Percentiles rank a stretch among this genome's conserved stretches.
Evolutionary conservation across 2,113 vertebrate genomes (phyloP).

Genomic region (Aleadryas rufinucha): DNA sequence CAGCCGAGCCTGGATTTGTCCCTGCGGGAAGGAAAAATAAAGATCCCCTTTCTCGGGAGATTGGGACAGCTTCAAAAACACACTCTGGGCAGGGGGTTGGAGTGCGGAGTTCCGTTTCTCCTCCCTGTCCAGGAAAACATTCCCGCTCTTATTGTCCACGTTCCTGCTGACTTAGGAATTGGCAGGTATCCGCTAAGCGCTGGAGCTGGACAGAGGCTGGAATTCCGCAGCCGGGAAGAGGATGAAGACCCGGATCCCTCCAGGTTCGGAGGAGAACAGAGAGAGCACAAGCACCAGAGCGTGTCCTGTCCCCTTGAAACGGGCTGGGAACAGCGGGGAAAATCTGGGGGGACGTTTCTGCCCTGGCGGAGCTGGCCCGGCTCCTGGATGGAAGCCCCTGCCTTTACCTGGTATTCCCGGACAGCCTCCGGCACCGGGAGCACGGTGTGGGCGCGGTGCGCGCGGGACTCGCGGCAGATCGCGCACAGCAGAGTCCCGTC

Average conservation of each 20-base stretch:
- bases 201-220: background rate
- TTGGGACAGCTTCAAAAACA: rapidly evolving
- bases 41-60: rapidly evolving
- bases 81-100: rapidly evolving
- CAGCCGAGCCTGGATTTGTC: background rate
- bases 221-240: background rate
- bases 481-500: constrained; percentile 20
- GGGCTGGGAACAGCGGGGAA: rapidly evolving
- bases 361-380: background rate
- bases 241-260: no score
- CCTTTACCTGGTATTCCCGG: background rate
- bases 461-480: constrained; percentile 36
- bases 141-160: rapidly evolving
- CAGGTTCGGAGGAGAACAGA: background rate
- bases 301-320: rapidly evolving
- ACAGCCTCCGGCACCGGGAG: background rate
- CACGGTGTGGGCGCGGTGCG: background rate
- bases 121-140: background rate
- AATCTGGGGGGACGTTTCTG: rapidly evolving
- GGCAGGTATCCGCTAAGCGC: rapidly evolving
- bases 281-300: background rate
- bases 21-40: background rate
- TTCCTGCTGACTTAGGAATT: background rate
- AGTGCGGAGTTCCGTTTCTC: rapidly evolving
- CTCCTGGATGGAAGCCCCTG: rapidly evolving